Percentiles rank a stretch among this genome's conserved stretches.
Conservation (phyloP, 2,113 vertebrate species). For the Ivindomyrus marchei region DNA sequence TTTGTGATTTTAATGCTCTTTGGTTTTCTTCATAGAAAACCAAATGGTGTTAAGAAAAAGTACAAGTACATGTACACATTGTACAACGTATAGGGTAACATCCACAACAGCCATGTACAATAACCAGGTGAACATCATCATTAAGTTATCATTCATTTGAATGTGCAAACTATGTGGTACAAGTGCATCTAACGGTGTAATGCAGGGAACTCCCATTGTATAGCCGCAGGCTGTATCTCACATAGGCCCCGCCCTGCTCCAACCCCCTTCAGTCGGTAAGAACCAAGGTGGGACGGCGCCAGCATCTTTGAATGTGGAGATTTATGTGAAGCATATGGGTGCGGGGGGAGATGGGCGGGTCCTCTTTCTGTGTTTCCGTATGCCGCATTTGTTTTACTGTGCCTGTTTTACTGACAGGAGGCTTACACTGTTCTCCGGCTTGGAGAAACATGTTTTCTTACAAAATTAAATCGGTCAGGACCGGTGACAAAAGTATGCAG, state of each 20-base stretch:
- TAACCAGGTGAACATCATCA: neutral
- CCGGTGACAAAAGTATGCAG: neutral
- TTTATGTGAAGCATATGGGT: constrained; percentile 13
- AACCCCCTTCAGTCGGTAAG: neutral
- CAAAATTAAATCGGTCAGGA: neutral
- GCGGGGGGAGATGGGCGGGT: neutral
- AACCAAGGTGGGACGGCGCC: neutral
- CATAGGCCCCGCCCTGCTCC: neutral
- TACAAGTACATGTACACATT: neutral
- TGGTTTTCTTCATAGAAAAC: neutral
- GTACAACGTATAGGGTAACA: neutral
- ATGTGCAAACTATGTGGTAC: neutral
- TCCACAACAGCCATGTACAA: neutral
- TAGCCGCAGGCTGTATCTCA: neutral
- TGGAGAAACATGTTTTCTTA: neutral
- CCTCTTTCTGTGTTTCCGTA: constrained; percentile 15
- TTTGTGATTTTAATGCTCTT: neutral
- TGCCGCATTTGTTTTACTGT: constrained; percentile 4
- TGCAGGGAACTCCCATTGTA: neutral
- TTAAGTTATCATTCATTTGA: neutral
- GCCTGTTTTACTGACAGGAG: constrained; percentile 2
- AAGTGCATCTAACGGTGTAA: neutral
- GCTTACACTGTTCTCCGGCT: neutral
- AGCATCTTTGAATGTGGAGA: constrained; percentile 18
- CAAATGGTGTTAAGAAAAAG: neutral